These are phyloP conservation scores for Leiothrix lutea DNA, from an alignment of 2,113 vertebrate genomes.

Conservation along the genomic window DNA sequence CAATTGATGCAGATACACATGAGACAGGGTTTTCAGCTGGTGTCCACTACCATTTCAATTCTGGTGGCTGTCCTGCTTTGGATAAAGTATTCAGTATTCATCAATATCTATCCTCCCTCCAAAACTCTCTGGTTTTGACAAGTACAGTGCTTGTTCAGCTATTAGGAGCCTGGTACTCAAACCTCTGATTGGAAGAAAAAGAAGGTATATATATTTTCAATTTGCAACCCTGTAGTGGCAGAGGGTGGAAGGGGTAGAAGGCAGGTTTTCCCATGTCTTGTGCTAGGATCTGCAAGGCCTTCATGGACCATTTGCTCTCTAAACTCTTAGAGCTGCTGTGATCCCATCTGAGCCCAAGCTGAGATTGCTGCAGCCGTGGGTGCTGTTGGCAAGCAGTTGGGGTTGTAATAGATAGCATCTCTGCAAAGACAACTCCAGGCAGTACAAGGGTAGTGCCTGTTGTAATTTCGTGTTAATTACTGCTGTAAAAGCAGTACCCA, in stretches of 20 bases:
- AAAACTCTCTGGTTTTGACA: background rate
- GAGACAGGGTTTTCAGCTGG: background rate
- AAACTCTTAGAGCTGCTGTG: background rate
- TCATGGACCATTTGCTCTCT: background rate
- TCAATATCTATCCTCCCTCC: background rate
- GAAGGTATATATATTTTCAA: fast-evolving
- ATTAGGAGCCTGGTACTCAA: background rate
- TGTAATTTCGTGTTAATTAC: background rate
- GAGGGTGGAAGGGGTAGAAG: background rate
- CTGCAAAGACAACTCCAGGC: background rate
- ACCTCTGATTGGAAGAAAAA: background rate
- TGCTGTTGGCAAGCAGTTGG: background rate
- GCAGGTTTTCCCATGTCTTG: background rate
- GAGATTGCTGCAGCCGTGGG: background rate
- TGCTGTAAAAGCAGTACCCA: background rate
- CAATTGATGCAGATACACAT: background rate
- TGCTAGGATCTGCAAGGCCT: background rate
- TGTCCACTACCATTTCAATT: background rate
- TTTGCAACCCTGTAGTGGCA: background rate
- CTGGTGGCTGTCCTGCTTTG: background rate
- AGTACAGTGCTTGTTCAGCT: background rate
- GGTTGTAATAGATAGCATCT: background rate
- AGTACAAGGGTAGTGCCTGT: background rate
- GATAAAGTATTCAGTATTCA: background rate
- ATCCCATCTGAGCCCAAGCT: background rate